Percentiles rank a stretch among this genome's conserved stretches.
phyloP scores from a whole-genome alignment of 1,140 invertebrate genomes.

The Conopomorpha cramerella region DNA sequence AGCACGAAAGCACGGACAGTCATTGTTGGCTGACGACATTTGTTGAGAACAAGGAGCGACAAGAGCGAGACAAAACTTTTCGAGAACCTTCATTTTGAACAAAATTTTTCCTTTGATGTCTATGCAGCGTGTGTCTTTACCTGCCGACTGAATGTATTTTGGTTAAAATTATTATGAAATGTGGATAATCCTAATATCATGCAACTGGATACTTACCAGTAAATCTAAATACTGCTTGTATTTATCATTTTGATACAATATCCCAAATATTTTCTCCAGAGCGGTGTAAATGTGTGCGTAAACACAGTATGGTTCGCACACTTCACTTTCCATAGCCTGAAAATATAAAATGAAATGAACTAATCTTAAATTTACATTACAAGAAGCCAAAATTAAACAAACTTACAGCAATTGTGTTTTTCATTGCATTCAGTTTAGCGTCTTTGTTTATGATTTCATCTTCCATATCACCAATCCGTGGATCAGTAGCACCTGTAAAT shows the following conservation, averaged over 20 bases:
- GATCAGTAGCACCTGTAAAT: constrained; percentile 27
- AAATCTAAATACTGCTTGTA: constrained; percentile 40
- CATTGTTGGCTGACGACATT: constrained; percentile 3
- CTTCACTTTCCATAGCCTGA: constrained; percentile 44
- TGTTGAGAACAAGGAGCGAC: constrained; percentile 38
- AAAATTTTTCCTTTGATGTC: constrained; percentile 45
- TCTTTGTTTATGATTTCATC: constrained; percentile 37
- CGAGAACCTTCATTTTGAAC: constrained; percentile 45
- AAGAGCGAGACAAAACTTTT: constrained; percentile 39
- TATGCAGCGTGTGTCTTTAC: constrained; percentile 33
- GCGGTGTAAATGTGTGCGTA: constrained; percentile 48
- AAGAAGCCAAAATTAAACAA: constrained; percentile 1
- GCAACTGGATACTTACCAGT: constrained; percentile 18
- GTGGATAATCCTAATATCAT: too few relatives aligned
- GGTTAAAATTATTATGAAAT: too few relatives aligned
- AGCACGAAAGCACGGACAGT: constrained; percentile 32
- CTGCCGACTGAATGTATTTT: constrained; percentile 22
- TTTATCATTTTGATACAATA: constrained; percentile 36
- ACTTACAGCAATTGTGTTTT: constrained; percentile 43
- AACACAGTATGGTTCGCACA: constrained; percentile 45
- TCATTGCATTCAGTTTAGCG: constrained; percentile 44
- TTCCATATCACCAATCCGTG: constrained; percentile 36
- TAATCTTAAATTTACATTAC: too few relatives aligned
- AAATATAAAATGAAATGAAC: constrained; percentile 6
- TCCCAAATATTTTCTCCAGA: constrained; percentile 41